phyloP scores from a whole-genome alignment of 2,888 invertebrate genomes.

The Eristalinus sepulchralis region DNA sequence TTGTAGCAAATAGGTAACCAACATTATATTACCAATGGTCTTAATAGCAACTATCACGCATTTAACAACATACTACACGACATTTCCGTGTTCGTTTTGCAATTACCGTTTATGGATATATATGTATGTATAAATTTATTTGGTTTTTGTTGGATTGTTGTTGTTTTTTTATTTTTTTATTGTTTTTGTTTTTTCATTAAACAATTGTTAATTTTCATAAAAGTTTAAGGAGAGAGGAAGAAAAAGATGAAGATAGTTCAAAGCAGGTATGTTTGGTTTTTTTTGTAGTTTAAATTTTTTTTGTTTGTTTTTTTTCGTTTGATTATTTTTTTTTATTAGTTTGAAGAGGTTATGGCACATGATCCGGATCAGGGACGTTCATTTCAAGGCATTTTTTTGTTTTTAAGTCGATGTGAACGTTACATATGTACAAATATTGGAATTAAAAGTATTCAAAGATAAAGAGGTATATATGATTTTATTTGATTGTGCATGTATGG shows the following conservation, averaged over 20 bases:
- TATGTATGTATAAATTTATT: slow-evolving; percentile 17
- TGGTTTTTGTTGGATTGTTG: slow-evolving; percentile 39
- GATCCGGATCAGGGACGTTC: slow-evolving; percentile 34
- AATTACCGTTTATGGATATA: slow-evolving; percentile 34
- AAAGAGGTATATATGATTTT: slow-evolving; percentile 41
- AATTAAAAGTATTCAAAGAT: slow-evolving; percentile 9
- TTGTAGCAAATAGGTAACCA: slow-evolving; percentile 99
- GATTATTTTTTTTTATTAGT: not conserved
- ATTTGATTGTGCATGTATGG: slow-evolving; percentile 70
- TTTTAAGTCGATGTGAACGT: not conserved
- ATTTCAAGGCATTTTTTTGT: not conserved
- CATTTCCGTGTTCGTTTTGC: slow-evolving; percentile 14
- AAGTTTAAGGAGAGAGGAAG: not conserved
- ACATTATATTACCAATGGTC: slow-evolving; percentile 99
- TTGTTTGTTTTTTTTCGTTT: slow-evolving; percentile 40
- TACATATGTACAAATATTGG: not conserved
- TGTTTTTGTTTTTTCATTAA: slow-evolving; percentile 19
- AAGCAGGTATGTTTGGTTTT: slow-evolving; percentile 11
- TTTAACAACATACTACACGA: slow-evolving; percentile 97
- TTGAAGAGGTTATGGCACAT: slow-evolving; percentile 13
- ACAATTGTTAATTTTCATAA: not conserved
- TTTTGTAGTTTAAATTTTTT: not conserved
- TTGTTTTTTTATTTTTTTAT: slow-evolving; percentile 6
- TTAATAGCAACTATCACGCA: slow-evolving; percentile 99
- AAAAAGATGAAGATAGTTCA: not conserved